Evolutionary conservation across 2,888 invertebrate genomes (phyloP), one percentile per base, ranked within the genome.

Genomic region (Blera fallax): DNA sequence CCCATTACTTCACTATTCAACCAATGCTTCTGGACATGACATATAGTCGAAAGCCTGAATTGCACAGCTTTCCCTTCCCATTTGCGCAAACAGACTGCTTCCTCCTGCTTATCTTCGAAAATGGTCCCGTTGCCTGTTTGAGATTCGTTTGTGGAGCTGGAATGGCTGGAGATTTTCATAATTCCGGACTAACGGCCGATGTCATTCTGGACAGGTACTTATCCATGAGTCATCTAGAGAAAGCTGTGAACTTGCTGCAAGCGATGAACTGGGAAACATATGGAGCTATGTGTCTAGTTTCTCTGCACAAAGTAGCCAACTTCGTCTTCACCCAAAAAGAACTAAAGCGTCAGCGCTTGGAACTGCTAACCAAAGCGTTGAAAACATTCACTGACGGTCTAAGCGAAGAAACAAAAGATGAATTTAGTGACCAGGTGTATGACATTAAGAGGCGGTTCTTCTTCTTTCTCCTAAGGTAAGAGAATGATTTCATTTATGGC

Each of bases 361-460:
- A 94, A 77, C 93, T 94, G 87, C 93, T 97, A 87, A 96, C 97
- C 91, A 95, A 94, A 87, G 96, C 97, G 8, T 92, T 98, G 21
- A 97, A 97, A 37, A 95, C 96, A 83, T 98, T 95, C 92, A 95
- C 97, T 10, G 93, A 94, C 27, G 93, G 94, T 0, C 92, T 96
- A 52, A 95, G 95, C 70, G 94, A 94, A 85, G 94, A 95, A 14
- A 94, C 95, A 0, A 94, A 95, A 88, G 94, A 95, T 87, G 95
- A 95, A 90, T 97, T 95, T 91, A 95, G 96, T 48, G 95, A 95
- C 90, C 94, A 96, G 90, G 94, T 98, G 7, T 95, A 95, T 88
- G 96, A 97, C 90, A 93, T 98, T 43, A 97, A 98, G 0, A 93
- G 98, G 88, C 94, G 97, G 88, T 97, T 97, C 93, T 98, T 97